Base-by-base conservation (phyloP, 35 echinoderm and acorn worm species). In the Chiridota heheva region DNA sequence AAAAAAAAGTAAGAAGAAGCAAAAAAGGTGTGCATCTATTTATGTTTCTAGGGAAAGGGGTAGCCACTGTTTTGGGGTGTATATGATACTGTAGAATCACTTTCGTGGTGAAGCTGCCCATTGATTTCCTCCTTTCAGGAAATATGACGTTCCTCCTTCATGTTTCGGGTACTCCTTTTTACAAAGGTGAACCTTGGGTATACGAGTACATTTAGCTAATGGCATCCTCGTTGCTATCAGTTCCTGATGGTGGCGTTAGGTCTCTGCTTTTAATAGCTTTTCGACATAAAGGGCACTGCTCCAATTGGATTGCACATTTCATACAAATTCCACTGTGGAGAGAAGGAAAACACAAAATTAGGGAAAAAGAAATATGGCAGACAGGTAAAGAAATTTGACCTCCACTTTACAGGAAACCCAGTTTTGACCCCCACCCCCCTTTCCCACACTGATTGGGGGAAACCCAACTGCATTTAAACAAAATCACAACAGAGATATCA, bases 211-310 rank as follows among this genome's bases (percentile, higher is more conserved):
- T 64, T 37, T 49, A 61, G 34, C 51, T 57, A 34, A 47, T 57
- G 7, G 66, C 69, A 2, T 39, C 48, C 1, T 85, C 32, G 5
- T 62, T 34, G 20, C 20, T 36, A 20, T 25, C 46, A 40, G 2
- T 58, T 59, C 36, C 84, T 30, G 73, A 24, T 26, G 29, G 30
- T 20, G 7, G 3, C n/a, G 42, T 16, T 35, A 17, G 29, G 0
- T 58, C 68, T 33, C 90, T 56, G 12, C 36, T 27, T 13, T 20
- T 30, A 3, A 93, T 93, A 20, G 67, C 25, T 15, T 77, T 60
- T 31, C 92, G 48, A 36, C 92, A 96, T 17, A 96, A 72, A 32
- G 88, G 92, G 64, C 92, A 96, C 70, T 87, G 83, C 26, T 96
- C 92, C 0, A 96, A 51, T 58, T 96, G 92, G 10, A 86, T 62